Percentiles rank a stretch among this genome's conserved stretches.
phyloP scores from a whole-genome alignment of 1,140 invertebrate genomes.

The Probaryconus sp. region DNA sequence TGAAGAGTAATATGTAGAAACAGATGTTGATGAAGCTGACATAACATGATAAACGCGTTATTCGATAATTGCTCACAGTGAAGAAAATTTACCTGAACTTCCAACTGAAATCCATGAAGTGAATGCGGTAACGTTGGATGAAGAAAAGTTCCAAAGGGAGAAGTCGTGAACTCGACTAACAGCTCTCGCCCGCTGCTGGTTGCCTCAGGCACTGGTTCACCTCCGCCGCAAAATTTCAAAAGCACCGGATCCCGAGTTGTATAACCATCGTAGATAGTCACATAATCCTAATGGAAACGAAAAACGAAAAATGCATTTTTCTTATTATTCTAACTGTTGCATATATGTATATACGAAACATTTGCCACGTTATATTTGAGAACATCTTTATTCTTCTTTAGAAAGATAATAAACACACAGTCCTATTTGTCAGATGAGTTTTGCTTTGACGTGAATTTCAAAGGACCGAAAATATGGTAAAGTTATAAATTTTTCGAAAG shows the following conservation, averaged over 20 bases:
- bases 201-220: conserved; percentile 88
- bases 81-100: conserved; percentile 84
- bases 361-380: no score
- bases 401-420: no score
- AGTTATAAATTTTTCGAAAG: no score
- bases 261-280: conserved; percentile 93
- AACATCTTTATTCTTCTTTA: no score
- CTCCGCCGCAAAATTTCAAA: conserved; percentile 93
- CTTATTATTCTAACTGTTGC: no score
- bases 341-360: no score
- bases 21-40: not conserved
- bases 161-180: conserved; percentile 93
- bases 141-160: conserved; percentile 90
- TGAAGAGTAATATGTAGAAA: no score
- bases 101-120: conserved; percentile 91
- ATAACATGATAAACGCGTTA: conserved; percentile 22
- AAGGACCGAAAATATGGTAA: no score
- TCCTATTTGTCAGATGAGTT: no score
- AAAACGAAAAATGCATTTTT: conserved; percentile 19
- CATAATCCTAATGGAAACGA: conserved; percentile 83
- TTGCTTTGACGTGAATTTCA: no score
- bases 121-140: conserved; percentile 87
- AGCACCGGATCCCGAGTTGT: conserved; percentile 92
- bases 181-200: conserved; percentile 91
- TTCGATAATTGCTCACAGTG: conserved; percentile 25